Evolutionary conservation across 2,113 vertebrate species (phyloP).

Genomic region (Noctilio leporinus): DNA sequence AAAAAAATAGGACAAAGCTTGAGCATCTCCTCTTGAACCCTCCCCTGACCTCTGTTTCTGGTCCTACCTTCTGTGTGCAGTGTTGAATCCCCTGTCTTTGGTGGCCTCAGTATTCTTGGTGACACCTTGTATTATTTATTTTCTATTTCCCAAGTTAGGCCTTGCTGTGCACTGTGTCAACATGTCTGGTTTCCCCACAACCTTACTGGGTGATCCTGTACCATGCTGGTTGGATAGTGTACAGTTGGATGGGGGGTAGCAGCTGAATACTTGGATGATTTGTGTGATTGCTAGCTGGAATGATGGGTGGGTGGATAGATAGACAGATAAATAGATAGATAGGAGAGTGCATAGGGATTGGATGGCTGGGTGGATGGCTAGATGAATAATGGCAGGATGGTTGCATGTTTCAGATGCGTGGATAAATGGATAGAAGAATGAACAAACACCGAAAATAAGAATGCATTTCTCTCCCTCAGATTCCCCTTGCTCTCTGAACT

Average conservation of each 20-base stretch:
- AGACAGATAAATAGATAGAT: neutral
- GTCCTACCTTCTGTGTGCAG: neutral
- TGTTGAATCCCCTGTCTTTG: neutral
- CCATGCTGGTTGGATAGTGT: neutral
- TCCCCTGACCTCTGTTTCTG: neutral
- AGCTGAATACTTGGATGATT: neutral
- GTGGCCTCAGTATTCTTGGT: neutral
- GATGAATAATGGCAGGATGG: neutral
- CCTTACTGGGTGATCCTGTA: neutral
- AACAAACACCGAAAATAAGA: neutral
- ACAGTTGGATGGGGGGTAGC: neutral
- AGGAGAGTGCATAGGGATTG: too few species aligned
- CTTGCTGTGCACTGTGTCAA: neutral
- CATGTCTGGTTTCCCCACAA: neutral
- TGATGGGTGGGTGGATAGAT: neutral
- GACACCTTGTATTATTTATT: neutral
- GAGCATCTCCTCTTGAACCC: neutral
- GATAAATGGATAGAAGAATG: neutral
- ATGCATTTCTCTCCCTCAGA: neutral
- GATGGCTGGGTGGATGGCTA: neutral
- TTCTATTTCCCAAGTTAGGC: neutral
- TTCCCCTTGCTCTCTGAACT: neutral
- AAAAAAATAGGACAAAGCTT: too few species aligned
- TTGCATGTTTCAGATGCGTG: neutral
- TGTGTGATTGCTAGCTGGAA: neutral